These are phyloP conservation scores for Microtus oregoni DNA, from an alignment of 2,113 vertebrate species.

Conservation along the genomic window DNA sequence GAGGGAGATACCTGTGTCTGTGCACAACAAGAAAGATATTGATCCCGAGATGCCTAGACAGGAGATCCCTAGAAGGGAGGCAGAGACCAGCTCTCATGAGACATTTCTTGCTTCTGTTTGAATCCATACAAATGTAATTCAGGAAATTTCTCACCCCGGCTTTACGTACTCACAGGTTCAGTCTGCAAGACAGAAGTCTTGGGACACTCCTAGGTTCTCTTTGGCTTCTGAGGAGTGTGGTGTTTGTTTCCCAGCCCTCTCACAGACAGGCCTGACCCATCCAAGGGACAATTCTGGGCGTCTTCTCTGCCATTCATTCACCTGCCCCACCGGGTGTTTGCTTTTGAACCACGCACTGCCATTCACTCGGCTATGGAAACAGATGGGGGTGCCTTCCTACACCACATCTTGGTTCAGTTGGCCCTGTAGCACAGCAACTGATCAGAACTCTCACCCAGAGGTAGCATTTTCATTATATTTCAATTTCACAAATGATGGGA, in stretches of 20 bases:
- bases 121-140: background rate
- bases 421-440: background rate
- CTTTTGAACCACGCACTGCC: background rate
- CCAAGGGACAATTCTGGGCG: background rate
- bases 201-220: background rate
- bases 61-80: constrained; percentile 37
- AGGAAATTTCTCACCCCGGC: background rate
- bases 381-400: background rate
- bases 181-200: background rate
- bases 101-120: constrained; percentile 5
- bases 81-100: background rate
- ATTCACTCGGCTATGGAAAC: background rate
- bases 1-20: background rate
- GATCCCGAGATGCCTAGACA: background rate
- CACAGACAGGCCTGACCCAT: background rate
- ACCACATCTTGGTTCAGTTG: background rate
- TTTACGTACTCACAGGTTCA: background rate
- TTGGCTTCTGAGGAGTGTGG: background rate
- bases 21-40: background rate
- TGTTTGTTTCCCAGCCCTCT: background rate
- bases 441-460: background rate
- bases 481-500: constrained; percentile 58
- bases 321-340: background rate
- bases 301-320: background rate
- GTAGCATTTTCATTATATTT: constrained; percentile 50